A percentile compares a stretch with the other conserved stretches of the same genome.
Evolutionary conservation across 2,888 invertebrate genomes (phyloP).

Genomic region (Phyllotreta cruciferae): DNA sequence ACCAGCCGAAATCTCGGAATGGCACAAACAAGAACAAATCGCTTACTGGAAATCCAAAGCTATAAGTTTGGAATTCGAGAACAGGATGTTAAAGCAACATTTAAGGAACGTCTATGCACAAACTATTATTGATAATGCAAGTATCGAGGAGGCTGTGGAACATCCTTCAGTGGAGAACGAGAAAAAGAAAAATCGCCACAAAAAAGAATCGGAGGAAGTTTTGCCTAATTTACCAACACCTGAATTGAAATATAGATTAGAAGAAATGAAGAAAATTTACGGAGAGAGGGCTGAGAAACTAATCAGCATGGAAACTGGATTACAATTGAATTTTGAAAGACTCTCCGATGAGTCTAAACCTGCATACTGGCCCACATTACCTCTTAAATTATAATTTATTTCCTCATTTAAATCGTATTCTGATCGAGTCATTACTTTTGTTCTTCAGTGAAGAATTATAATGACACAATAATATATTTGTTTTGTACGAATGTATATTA

Average conservation of each 20-base stretch:
- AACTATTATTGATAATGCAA: constrained; percentile 45
- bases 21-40: constrained; percentile 66
- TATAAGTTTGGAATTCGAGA: constrained; percentile 66
- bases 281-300: constrained; percentile 71
- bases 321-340: constrained; percentile 71
- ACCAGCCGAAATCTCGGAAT: constrained; percentile 52
- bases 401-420: no score
- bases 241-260: constrained; percentile 54
- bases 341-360: constrained; percentile 65
- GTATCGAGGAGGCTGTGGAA: constrained; percentile 33
- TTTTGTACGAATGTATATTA: no score
- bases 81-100: constrained; percentile 64
- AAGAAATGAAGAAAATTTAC: constrained; percentile 66
- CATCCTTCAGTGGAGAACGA: constrained; percentile 28
- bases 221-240: constrained; percentile 48
- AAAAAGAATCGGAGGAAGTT: constrained; percentile 58
- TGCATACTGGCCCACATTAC: constrained; percentile 71
- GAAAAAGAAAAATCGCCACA: constrained; percentile 34
- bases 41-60: constrained; percentile 70
- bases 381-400: constrained; percentile 47
- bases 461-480: no score
- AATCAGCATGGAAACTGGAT: constrained; percentile 75
- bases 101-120: constrained; percentile 56
- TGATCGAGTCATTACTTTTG: no score
- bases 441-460: no score